Evolutionary conservation across 2,888 invertebrate genomes (phyloP).

Genomic region (Torymus tubicola): DNA sequence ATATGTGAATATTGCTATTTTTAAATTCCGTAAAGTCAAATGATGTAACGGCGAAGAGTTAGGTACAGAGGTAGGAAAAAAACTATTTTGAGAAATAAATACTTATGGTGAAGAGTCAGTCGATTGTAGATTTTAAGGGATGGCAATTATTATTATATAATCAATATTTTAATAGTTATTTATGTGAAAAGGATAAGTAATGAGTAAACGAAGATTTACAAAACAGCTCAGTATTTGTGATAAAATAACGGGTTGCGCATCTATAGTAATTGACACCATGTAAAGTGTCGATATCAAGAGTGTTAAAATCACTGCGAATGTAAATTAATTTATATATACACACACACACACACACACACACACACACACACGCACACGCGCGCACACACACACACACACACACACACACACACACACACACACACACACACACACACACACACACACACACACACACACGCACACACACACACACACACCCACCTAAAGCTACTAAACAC

Average conservation of each 20-base stretch:
- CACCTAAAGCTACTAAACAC: too few relatives aligned
- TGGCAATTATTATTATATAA: conserved; percentile 64
- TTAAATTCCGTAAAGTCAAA: not conserved
- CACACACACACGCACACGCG: too few relatives aligned
- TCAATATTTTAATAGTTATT: conserved; percentile 64
- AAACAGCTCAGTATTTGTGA: conserved; percentile 65
- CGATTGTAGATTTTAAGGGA: conserved; percentile 29
- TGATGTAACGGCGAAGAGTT: not conserved
- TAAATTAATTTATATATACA: too few relatives aligned
- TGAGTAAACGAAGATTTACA: conserved; percentile 38
- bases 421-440: too few relatives aligned
- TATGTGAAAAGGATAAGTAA: conserved; percentile 54
- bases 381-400: too few relatives aligned
- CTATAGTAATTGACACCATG: conserved; percentile 33
- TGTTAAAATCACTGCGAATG: too few relatives aligned
- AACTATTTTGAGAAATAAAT: conserved; percentile 35
- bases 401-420: too few relatives aligned
- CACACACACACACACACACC: too few relatives aligned
- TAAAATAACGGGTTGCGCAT: conserved; percentile 31
- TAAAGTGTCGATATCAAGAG: too few relatives aligned
- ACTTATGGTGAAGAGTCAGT: not conserved
- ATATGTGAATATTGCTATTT: conserved; percentile 3
- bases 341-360: too few relatives aligned
- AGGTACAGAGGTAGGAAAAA: conserved; percentile 16
- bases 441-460: too few relatives aligned